phyloP scores from a whole-genome alignment of 2,797 vertebrate genomes.

The Enteromius radiatus region DNA sequence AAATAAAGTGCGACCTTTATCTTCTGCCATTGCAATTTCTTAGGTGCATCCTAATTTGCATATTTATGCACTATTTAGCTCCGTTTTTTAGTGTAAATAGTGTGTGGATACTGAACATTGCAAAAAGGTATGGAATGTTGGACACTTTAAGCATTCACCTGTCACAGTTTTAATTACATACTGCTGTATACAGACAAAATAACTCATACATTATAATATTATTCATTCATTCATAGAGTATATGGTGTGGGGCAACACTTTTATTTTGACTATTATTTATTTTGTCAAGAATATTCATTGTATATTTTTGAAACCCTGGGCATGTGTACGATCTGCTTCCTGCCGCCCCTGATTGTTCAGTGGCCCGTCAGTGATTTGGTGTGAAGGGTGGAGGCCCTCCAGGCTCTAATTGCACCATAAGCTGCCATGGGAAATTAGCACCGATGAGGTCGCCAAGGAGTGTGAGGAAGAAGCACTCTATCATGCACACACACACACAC shows the following conservation, averaged over 20 bases:
- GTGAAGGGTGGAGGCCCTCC: conserved; percentile 58
- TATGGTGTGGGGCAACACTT: neutral
- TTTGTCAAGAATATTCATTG: conserved; percentile 10
- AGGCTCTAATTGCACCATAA: conserved; percentile 61
- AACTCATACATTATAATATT: neutral
- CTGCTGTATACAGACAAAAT: neutral
- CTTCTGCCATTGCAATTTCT: neutral
- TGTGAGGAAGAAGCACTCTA: conserved; percentile 5
- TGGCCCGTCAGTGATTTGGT: conserved; percentile 56
- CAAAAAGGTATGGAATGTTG: neutral
- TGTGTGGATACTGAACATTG: neutral
- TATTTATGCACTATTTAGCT: too few relatives aligned
- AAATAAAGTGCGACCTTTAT: too few relatives aligned
- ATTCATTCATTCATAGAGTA: neutral
- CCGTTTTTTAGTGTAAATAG: neutral
- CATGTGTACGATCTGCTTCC: conserved; percentile 54
- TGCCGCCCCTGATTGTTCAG: conserved; percentile 57
- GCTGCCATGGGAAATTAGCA: conserved; percentile 63
- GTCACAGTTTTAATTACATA: neutral
- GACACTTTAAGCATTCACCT: neutral
- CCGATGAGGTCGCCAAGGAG: conserved; percentile 50
- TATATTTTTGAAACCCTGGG: conserved; percentile 2
- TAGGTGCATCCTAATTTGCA: neutral
- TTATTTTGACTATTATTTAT: neutral
- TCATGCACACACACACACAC: neutral